phyloP scores from a whole-genome alignment of 2,888 invertebrate genomes.

The Andricus curvator region DNA sequence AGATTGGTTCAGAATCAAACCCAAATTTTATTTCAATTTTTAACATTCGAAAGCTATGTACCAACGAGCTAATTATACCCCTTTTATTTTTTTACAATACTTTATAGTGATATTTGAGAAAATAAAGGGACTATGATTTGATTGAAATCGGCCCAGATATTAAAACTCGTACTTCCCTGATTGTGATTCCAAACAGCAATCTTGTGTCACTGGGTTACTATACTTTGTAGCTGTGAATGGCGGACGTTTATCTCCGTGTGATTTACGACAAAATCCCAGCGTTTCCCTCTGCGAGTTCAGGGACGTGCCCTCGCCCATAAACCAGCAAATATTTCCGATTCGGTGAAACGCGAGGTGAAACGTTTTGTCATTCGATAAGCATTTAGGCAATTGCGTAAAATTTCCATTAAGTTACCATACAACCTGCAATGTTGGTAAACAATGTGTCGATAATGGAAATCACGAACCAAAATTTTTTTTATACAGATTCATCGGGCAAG shows the following conservation, averaged over 20 bases:
- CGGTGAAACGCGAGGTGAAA: not conserved
- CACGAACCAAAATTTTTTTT: no score
- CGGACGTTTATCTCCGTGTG: conserved; percentile 61
- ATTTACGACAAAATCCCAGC: conserved; percentile 57
- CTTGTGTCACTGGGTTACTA: conserved; percentile 64
- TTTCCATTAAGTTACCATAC: not conserved
- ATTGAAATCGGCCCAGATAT: not conserved
- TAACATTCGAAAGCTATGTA: no score
- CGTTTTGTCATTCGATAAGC: conserved; percentile 11
- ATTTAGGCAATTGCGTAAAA: not conserved
- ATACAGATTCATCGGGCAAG: no score
- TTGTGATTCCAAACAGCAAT: conserved; percentile 1
- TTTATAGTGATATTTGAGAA: not conserved
- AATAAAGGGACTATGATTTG: not conserved
- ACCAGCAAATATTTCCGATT: conserved; percentile 1
- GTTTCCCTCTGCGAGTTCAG: conserved; percentile 45
- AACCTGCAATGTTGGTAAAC: not conserved
- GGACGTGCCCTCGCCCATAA: conserved; percentile 3
- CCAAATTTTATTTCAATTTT: no score
- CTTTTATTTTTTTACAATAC: not conserved
- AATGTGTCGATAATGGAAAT: no score
- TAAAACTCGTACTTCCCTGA: not conserved
- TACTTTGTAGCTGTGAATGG: conserved; percentile 59
- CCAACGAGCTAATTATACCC: not conserved
- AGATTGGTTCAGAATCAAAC: no score